Percentiles rank a stretch among this genome's conserved stretches.
Evolutionary conservation across 1,140 invertebrate species (phyloP).

Genomic region (Polyergus mexicanus): DNA sequence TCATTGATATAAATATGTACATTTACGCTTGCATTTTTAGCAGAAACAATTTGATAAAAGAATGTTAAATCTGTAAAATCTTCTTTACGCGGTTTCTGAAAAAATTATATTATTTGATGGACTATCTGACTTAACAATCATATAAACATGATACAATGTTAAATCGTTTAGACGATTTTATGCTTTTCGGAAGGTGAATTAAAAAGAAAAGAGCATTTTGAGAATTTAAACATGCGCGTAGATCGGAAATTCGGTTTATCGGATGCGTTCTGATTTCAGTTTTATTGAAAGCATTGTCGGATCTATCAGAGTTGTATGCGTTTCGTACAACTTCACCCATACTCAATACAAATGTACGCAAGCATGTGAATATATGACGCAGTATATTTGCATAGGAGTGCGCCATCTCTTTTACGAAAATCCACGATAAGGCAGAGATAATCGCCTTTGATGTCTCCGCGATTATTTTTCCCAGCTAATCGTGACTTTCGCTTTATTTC

Average conservation of each 20-base stretch:
- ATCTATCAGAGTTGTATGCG: background rate
- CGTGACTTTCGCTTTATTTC: conserved; percentile 22
- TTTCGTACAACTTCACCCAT: conserved; percentile 52
- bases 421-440: background rate
- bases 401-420: conserved; percentile 13
- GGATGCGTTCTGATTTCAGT: conserved; percentile 4
- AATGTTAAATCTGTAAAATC: background rate
- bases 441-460: background rate
- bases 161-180: conserved; percentile 37
- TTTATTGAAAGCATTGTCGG: conserved; percentile 32
- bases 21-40: background rate
- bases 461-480: conserved; percentile 8
- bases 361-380: background rate
- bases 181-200: background rate
- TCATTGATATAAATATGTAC: background rate
- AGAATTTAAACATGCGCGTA: conserved; percentile 13
- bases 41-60: background rate
- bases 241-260: background rate
- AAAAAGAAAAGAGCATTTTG: conserved; percentile 34
- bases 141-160: background rate
- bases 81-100: background rate
- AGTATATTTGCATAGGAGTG: background rate
- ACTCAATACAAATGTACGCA: conserved; percentile 40
- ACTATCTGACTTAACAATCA: too few species aligned
- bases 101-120: conserved; percentile 1